Percentiles rank a stretch among this genome's conserved stretches.
These are phyloP conservation scores for Nanorana parkeri DNA, from an alignment of 2,113 vertebrate genomes.

Conservation along the genomic window DNA sequence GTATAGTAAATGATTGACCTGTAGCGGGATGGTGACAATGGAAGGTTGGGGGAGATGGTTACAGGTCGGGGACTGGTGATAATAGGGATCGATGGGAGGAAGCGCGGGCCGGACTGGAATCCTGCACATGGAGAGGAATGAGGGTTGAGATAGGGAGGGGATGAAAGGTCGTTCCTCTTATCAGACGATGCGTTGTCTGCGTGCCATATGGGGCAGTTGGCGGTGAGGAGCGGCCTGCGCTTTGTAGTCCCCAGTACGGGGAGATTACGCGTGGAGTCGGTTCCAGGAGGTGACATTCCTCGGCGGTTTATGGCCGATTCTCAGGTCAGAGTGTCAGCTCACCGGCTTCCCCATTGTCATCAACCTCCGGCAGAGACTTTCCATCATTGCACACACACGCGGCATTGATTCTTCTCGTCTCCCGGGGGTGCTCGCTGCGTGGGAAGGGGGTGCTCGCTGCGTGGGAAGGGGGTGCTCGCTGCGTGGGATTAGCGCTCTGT, in stretches of 20 bases:
- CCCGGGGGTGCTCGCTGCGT: too few species aligned
- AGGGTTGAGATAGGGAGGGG: neutral
- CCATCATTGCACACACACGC: too few species aligned
- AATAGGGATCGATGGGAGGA: neutral
- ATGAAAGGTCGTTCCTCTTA: conserved; percentile 10
- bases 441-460: too few species aligned
- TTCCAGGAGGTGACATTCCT: neutral
- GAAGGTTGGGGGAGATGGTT: too few species aligned
- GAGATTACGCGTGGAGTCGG: conserved; percentile 30
- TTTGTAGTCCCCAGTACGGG: neutral
- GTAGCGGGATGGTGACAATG: too few species aligned
- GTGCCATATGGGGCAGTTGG: neutral
- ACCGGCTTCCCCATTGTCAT: neutral
- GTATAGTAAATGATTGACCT: too few species aligned
- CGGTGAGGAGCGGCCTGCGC: too few species aligned
- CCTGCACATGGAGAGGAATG: neutral
- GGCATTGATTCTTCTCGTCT: too few species aligned
- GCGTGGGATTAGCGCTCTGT: too few species aligned
- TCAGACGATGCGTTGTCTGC: neutral
- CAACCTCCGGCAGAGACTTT: neutral
- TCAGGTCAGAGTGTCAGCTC: neutral
- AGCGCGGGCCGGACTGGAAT: neutral
- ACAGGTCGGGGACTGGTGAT: too few species aligned
- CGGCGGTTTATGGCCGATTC: neutral
- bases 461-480: too few species aligned